Conservation (phyloP, 2,888 invertebrate genomes). For the Drosophila falleni region DNA sequence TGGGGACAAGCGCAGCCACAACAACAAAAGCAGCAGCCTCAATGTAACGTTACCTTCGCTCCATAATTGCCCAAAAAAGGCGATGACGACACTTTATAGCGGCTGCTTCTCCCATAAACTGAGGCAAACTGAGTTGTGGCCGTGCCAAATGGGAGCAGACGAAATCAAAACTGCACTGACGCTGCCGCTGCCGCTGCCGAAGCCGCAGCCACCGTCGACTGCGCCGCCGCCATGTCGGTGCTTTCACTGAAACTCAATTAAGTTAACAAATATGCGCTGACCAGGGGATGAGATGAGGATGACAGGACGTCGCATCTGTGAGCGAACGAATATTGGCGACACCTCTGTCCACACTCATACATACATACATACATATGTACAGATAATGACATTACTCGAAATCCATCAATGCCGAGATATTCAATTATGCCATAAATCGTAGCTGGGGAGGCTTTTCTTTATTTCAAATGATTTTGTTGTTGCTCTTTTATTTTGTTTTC, state of each 20-base stretch:
- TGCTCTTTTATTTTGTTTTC: conserved; percentile 40
- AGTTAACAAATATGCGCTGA: conserved; percentile 51
- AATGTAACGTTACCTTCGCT: conserved; percentile 43
- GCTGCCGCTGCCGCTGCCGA: neutral
- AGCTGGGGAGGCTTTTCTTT: conserved; percentile 25
- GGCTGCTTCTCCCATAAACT: conserved; percentile 38
- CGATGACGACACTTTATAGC: conserved; percentile 55
- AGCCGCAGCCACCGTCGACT: neutral
- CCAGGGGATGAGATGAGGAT: conserved; percentile 3
- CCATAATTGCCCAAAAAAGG: conserved; percentile 68
- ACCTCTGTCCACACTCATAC: neutral
- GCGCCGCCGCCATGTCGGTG: conserved; percentile 16
- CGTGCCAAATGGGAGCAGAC: conserved; percentile 23
- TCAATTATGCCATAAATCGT: conserved; percentile 53
- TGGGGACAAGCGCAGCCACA: conserved; percentile 51
- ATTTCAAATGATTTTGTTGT: conserved; percentile 30
- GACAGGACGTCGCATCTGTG: conserved; percentile 50
- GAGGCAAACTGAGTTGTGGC: conserved; percentile 12
- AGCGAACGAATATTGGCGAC: neutral
- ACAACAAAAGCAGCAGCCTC: conserved; percentile 15
- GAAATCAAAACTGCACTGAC: conserved; percentile 44
- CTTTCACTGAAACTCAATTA: conserved; percentile 66
- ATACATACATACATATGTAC: too few species aligned
- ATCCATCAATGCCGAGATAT: conserved; percentile 55
- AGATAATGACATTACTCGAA: conserved; percentile 6